A percentile compares a stretch with the other conserved stretches of the same genome.
Conservation (phyloP, 2,888 invertebrate genomes). For the Hydrotaea diabolus region DNA sequence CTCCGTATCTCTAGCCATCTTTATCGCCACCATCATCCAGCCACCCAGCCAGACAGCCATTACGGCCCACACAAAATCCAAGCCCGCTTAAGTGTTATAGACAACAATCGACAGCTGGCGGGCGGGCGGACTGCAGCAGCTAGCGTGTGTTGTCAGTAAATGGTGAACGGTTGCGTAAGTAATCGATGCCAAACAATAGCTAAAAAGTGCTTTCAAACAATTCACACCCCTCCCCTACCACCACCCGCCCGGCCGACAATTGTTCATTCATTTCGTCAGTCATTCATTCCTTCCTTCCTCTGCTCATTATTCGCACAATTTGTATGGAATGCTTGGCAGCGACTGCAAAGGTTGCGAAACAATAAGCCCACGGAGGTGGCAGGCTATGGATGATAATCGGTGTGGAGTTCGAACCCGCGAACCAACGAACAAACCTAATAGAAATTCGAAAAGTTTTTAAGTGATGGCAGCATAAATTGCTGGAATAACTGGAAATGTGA, state of each 20-base stretch:
- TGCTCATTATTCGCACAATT: conserved; percentile 27
- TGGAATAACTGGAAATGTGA: conserved; percentile 48
- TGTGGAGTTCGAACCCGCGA: not conserved
- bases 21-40: not conserved
- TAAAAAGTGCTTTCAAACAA: not conserved
- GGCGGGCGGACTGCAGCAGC: not conserved
- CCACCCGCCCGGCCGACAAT: too few species aligned
- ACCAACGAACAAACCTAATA: conserved; percentile 27
- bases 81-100: not conserved
- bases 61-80: not conserved
- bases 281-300: conserved; percentile 19
- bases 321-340: not conserved
- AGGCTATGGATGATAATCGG: conserved; percentile 28
- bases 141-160: not conserved
- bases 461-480: conserved; percentile 50
- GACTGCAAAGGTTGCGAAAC: not conserved
- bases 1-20: not conserved
- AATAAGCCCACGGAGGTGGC: not conserved
- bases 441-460: conserved; percentile 62
- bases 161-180: conserved; percentile 11
- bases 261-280: not conserved
- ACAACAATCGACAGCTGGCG: conserved; percentile 8
- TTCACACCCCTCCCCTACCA: too few species aligned
- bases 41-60: not conserved
- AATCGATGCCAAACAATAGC: conserved; percentile 36